Conservation (phyloP, 2,797 vertebrate species). For the Enoplosus armatus region DNA sequence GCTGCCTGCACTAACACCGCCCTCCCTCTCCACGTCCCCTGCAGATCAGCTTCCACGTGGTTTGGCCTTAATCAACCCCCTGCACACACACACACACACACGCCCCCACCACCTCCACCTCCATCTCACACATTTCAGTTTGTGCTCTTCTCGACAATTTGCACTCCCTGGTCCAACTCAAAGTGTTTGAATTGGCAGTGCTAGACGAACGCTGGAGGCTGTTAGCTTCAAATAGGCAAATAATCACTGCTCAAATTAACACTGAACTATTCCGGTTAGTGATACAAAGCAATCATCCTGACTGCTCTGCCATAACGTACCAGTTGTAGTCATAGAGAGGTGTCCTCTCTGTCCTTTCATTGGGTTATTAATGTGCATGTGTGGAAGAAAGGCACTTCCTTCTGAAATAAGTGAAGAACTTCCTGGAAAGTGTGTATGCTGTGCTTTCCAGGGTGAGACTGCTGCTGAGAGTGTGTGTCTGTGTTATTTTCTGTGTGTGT, state of each 20-base stretch:
- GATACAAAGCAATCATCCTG: constrained; percentile 36
- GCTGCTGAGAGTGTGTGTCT: constrained; percentile 44
- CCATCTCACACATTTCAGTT: constrained; percentile 60
- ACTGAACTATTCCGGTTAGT: constrained; percentile 37
- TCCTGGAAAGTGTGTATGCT: constrained; percentile 65
- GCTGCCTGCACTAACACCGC: constrained; percentile 67
- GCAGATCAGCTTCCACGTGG: constrained; percentile 71
- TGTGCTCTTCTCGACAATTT: constrained; percentile 57
- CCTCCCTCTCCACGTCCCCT: constrained; percentile 58
- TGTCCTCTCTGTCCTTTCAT: constrained; percentile 4
- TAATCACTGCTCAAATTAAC: constrained; percentile 50
- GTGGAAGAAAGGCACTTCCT: constrained; percentile 22
- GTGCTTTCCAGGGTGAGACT: constrained; percentile 57
- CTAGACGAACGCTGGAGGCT: constrained; percentile 24
- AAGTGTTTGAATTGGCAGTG: constrained; percentile 53
- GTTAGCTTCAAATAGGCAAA: constrained; percentile 52
- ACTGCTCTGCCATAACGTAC: constrained; percentile 10
- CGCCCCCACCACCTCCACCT: constrained; percentile 17
- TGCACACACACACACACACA: not conserved
- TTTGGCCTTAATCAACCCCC: constrained; percentile 68
- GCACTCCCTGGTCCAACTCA: constrained; percentile 34
- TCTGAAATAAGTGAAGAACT: constrained; percentile 52
- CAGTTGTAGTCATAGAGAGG: not conserved
- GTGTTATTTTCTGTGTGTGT: constrained; percentile 52
- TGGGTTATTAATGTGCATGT: constrained; percentile 11